Conservation (phyloP, 37 sponge, comb jelly and placozoan species). For the Chondrilla cf. caribensis region DNA sequence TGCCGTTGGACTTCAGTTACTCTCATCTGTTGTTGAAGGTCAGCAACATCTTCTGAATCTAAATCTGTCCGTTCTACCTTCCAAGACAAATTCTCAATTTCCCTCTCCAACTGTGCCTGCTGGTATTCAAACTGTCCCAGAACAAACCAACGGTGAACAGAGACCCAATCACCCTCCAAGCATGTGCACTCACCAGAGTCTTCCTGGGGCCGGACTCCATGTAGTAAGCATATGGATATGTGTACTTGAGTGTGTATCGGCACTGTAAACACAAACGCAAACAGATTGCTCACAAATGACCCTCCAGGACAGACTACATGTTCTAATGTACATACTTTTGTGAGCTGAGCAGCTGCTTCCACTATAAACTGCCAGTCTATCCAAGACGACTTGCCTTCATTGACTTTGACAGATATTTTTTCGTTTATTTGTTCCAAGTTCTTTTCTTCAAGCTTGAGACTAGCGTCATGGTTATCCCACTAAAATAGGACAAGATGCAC, state of each 20-base stretch:
- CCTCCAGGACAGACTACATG: no score
- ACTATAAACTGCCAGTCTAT: slow-evolving; percentile 91
- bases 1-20: slow-evolving; percentile 61
- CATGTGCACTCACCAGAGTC: slow-evolving; percentile 48
- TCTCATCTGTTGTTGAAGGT: slow-evolving; percentile 71
- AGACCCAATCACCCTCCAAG: background rate
- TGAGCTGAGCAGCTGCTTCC: slow-evolving; percentile 73
- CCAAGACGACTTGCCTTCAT: slow-evolving; percentile 74
- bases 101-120: slow-evolving; percentile 86
- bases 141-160: no score
- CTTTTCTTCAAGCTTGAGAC: slow-evolving; percentile 71
- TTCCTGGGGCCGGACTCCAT: slow-evolving; percentile 67
- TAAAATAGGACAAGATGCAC: background rate
- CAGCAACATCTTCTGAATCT: slow-evolving; percentile 52
- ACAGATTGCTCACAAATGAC: no score
- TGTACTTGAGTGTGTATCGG: slow-evolving; percentile 88
- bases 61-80: slow-evolving; percentile 69
- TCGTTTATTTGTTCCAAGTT: slow-evolving; percentile 50
- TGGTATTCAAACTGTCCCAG: slow-evolving; percentile 86
- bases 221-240: slow-evolving; percentile 85
- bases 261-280: slow-evolving; percentile 55
- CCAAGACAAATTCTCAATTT: slow-evolving; percentile 93
- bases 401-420: slow-evolving; percentile 67
- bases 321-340: slow-evolving; percentile 43
- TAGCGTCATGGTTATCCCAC: slow-evolving; percentile 83